Conservation (phyloP, 1,140 invertebrate genomes). For the Rhyacophila brunnea region DNA sequence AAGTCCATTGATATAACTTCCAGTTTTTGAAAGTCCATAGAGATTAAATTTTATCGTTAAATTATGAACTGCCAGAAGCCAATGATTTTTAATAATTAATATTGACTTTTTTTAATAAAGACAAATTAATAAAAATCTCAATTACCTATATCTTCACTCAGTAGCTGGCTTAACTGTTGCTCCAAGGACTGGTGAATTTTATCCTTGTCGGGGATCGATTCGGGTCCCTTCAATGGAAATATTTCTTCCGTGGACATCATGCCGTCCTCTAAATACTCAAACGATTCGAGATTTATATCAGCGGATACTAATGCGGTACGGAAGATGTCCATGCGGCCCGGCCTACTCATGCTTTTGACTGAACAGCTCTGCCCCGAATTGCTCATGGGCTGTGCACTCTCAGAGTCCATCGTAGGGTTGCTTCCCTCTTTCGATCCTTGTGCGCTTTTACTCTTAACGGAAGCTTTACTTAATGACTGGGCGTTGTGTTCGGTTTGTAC, state of each 20-base stretch:
- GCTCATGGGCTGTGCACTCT: background rate
- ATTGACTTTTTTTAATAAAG: no score
- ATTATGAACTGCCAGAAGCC: no score
- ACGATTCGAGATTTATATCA: slow-evolving; percentile 54
- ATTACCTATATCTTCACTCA: slow-evolving; percentile 3
- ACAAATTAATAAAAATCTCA: background rate
- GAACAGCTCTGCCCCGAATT: background rate
- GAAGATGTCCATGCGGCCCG: slow-evolving; percentile 51
- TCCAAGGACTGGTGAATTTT: background rate
- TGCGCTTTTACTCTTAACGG: slow-evolving; percentile 1
- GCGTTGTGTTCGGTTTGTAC: slow-evolving; percentile 10
- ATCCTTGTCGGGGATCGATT: background rate
- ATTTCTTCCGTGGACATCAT: slow-evolving; percentile 51
- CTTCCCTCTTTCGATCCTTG: slow-evolving; percentile 8
- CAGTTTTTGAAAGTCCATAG: no score
- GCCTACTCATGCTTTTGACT: background rate
- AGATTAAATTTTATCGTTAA: no score
- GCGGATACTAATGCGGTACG: slow-evolving; percentile 50
- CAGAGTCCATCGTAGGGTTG: no score
- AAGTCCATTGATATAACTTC: no score
- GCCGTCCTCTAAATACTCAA: slow-evolving; percentile 50
- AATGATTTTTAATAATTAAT: no score
- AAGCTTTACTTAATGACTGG: background rate
- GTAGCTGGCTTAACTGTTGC: background rate
- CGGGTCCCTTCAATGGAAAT: slow-evolving; percentile 32